A percentile compares a stretch with the other conserved stretches of the same genome.
Conservation (phyloP, 2,113 vertebrate species). For the Montifringilla adamsi region DNA sequence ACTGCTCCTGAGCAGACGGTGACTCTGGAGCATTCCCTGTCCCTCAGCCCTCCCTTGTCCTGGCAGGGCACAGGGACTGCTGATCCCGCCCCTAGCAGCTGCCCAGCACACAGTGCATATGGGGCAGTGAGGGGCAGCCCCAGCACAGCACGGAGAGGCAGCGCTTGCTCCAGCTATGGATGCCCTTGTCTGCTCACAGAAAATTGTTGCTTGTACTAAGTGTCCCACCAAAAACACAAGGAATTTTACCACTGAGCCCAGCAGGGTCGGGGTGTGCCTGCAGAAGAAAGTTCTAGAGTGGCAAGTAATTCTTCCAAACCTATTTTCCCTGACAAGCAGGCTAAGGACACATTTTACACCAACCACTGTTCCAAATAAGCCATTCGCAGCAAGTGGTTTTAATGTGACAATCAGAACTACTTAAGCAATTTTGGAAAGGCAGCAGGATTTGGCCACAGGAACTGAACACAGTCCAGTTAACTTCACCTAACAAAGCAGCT, state of each 20-base stretch:
- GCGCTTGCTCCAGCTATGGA: rapidly evolving
- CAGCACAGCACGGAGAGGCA: rapidly evolving
- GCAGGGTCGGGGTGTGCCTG: rapidly evolving
- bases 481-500: neutral
- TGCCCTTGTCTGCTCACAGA: neutral
- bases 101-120: neutral
- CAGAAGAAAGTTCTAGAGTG: neutral
- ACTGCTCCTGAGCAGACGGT: neutral
- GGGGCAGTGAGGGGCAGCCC: neutral
- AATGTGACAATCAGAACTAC: neutral
- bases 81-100: neutral
- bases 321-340: neutral
- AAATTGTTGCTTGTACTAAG: neutral
- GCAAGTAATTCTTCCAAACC: neutral
- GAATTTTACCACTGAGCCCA: neutral
- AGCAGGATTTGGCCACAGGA: neutral
- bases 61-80: neutral
- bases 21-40: neutral
- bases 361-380: neutral
- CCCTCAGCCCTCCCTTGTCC: neutral
- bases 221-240: neutral
- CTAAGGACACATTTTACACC: neutral
- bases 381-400: neutral
- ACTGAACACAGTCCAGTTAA: neutral
- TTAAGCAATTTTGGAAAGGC: neutral